phyloP scores from a whole-genome alignment of 2,113 vertebrate species.

The Synodontis membranacea region DNA sequence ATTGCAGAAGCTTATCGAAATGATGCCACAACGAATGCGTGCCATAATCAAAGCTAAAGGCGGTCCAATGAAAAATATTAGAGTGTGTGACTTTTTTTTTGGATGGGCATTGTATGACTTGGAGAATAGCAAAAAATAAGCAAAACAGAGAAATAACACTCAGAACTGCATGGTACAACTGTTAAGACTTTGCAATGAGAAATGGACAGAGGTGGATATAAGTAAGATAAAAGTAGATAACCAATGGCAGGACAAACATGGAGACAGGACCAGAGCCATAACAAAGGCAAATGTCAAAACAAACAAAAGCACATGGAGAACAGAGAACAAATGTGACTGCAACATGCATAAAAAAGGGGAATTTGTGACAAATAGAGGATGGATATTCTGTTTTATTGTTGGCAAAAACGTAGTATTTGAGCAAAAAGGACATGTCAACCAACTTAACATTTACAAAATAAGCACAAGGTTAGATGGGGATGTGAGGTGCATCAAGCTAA shows the following conservation, averaged over 20 bases:
- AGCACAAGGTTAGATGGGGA: not conserved
- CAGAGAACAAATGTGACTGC: not conserved
- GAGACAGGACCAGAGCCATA: not conserved
- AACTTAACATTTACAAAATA: not conserved
- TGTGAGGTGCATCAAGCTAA: not conserved
- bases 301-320: not conserved
- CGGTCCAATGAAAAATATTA: too few relatives aligned
- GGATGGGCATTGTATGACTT: too few relatives aligned
- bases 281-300: too few relatives aligned
- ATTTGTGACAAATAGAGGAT: not conserved
- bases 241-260: not conserved
- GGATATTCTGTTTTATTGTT: not conserved
- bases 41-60: too few relatives aligned
- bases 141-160: not conserved
- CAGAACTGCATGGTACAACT: not conserved
- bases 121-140: not conserved
- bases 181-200: not conserved
- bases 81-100: too few relatives aligned
- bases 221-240: not conserved
- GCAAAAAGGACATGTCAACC: not conserved
- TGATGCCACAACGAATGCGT: too few relatives aligned
- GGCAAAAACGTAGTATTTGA: not conserved
- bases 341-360: not conserved
- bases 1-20: too few relatives aligned
- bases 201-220: not conserved